Evolutionary conservation across 2,113 vertebrate species (phyloP).

Genomic region (Sturnira hondurensis): DNA sequence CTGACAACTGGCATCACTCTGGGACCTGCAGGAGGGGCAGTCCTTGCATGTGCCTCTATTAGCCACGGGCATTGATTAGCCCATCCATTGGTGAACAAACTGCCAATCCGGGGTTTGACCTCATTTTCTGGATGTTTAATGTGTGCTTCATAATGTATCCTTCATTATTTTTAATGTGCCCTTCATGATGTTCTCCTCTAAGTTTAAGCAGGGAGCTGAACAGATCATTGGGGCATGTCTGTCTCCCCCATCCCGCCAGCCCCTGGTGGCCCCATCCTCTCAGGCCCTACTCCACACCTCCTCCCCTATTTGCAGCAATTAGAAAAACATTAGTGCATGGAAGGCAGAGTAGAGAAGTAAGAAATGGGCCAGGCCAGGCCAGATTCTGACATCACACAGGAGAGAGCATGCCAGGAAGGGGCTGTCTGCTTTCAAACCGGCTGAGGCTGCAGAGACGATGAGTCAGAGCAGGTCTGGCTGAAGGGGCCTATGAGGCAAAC

Average conservation of each 20-base stretch:
- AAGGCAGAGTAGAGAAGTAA: neutral
- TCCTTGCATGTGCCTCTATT: fast-evolving
- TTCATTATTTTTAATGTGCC: neutral
- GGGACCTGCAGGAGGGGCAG: neutral
- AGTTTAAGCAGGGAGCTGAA: neutral
- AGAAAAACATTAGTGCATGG: neutral
- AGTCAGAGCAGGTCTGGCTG: neutral
- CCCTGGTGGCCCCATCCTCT: neutral
- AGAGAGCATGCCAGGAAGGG: neutral
- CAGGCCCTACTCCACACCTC: neutral
- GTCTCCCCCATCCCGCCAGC: neutral
- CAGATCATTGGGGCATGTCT: neutral
- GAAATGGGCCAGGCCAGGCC: neutral
- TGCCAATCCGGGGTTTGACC: neutral
- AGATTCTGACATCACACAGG: neutral
- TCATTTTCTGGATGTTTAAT: neutral
- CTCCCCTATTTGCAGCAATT: neutral
- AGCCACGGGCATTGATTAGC: neutral
- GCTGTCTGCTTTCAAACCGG: neutral
- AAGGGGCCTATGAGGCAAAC: neutral
- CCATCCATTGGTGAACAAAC: neutral
- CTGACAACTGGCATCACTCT: fast-evolving
- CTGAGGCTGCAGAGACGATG: no score
- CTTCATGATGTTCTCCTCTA: neutral
- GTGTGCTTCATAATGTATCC: neutral